Evolutionary conservation across 2,113 vertebrate species (phyloP).

Genomic region (Hippoglossus stenolepis): DNA sequence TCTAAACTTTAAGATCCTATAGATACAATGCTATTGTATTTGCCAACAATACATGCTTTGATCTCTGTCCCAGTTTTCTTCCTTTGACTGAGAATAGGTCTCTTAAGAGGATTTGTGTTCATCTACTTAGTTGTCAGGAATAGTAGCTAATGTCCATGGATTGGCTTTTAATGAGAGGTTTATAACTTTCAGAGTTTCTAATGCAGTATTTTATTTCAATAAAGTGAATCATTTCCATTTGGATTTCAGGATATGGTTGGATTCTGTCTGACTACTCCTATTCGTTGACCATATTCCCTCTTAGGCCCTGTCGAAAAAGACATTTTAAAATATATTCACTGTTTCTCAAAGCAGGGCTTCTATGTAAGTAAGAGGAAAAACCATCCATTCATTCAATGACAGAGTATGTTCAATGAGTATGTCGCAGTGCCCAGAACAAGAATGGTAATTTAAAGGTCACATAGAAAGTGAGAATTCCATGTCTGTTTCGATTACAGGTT

Average conservation of each 20-base stretch:
- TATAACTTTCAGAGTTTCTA: neutral
- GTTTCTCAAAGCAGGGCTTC: neutral
- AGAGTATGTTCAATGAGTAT: neutral
- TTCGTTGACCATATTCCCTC: neutral
- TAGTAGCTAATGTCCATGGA: neutral
- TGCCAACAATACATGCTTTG: slow-evolving; percentile 36
- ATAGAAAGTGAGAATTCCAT: too few species aligned
- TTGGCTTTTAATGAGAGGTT: neutral
- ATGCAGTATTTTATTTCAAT: neutral
- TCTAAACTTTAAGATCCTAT: neutral
- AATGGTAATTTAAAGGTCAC: too few species aligned
- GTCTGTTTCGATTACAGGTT: too few species aligned
- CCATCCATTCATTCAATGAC: neutral
- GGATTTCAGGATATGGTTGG: neutral
- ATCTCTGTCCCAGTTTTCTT: slow-evolving; percentile 15
- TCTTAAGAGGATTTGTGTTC: slow-evolving; percentile 12
- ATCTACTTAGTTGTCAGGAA: neutral
- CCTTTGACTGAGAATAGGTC: neutral
- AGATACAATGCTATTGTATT: slow-evolving; percentile 19
- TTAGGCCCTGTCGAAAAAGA: neutral
- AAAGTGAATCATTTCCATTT: neutral
- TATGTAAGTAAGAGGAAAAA: neutral
- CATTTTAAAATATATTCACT: neutral
- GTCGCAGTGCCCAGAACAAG: neutral
- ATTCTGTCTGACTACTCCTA: neutral